phyloP scores from a whole-genome alignment of 2,888 invertebrate genomes.

The Cinara cedri region DNA sequence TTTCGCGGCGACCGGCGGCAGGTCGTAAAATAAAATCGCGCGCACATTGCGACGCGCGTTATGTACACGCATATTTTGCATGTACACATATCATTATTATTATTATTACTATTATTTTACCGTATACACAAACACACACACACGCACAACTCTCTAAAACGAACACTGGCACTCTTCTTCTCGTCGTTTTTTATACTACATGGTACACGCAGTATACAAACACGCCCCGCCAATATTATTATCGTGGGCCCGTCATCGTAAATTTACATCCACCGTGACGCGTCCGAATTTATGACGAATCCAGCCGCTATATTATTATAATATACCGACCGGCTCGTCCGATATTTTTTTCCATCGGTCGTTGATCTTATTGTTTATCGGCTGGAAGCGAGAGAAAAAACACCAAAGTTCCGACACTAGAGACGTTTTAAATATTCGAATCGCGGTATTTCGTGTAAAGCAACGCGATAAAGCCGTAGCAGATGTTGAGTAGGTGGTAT shows the following conservation, averaged over 20 bases:
- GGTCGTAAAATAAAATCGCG: constrained; percentile 40
- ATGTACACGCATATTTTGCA: constrained; percentile 28
- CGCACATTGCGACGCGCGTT: constrained; percentile 6
- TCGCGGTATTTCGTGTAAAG: too few relatives aligned
- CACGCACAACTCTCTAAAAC: not conserved
- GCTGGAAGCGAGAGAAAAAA: not conserved
- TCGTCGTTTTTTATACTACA: not conserved
- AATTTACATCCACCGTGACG: constrained; percentile 30
- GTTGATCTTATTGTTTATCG: not conserved
- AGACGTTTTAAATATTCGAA: too few relatives aligned
- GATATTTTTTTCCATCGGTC: constrained; percentile 23
- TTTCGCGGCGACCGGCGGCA: not conserved
- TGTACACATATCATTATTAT: not conserved
- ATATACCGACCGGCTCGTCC: not conserved
- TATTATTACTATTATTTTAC: too few relatives aligned
- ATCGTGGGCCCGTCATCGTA: constrained; percentile 2
- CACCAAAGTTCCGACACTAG: too few relatives aligned
- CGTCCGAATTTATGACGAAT: constrained; percentile 10
- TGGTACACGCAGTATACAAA: not conserved
- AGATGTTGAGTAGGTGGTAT: too few relatives aligned
- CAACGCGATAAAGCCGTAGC: too few relatives aligned
- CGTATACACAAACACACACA: not conserved
- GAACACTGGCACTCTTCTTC: constrained; percentile 9
- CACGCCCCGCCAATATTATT: constrained; percentile 34
- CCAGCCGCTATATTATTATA: constrained; percentile 4